These are phyloP conservation scores for Pagetopsis macropterus DNA, from an alignment of 2,797 vertebrate species.

Conservation along the genomic window DNA sequence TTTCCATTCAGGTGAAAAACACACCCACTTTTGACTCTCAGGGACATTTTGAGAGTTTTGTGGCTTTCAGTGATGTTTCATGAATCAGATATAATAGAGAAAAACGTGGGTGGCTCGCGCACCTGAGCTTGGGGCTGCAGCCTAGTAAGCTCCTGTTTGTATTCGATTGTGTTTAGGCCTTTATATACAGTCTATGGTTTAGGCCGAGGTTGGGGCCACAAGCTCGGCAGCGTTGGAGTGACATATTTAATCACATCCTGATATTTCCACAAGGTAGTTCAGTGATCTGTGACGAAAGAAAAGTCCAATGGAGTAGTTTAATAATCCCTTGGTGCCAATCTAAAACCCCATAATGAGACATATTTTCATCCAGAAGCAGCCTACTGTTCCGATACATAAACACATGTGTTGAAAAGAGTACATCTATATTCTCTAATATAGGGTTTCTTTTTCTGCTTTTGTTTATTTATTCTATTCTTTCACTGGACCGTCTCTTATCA, in stretches of 20 bases:
- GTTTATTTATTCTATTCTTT: conserved; percentile 31
- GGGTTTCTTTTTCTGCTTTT: conserved; percentile 31
- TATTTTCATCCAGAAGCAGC: conserved; percentile 13
- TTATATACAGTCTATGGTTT: not conserved
- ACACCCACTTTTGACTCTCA: conserved; percentile 56
- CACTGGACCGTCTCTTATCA: conserved; percentile 65
- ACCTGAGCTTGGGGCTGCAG: conserved; percentile 48
- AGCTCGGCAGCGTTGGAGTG: conserved; percentile 42
- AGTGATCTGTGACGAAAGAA: conserved; percentile 51
- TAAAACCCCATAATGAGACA: conserved; percentile 31
- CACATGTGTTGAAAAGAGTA: conserved; percentile 28
- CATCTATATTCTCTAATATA: conserved; percentile 16
- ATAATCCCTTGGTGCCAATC: conserved; percentile 51
- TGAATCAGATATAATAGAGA: conserved; percentile 59
- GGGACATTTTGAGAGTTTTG: conserved; percentile 59
- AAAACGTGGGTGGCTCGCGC: conserved; percentile 44
- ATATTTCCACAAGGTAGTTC: conserved; percentile 55
- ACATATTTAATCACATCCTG: conserved; percentile 66
- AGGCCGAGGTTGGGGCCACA: conserved; percentile 29
- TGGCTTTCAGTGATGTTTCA: conserved; percentile 47
- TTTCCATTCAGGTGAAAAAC: conserved; percentile 76
- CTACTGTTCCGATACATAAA: conserved; percentile 17
- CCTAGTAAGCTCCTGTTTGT: conserved; percentile 40
- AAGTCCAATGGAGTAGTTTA: conserved; percentile 44
- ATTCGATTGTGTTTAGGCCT: conserved; percentile 20